Evolutionary conservation across 2,113 vertebrate species (phyloP), one percentile per base, ranked within the genome.

Genomic region (Lepisosteus oculatus): DNA sequence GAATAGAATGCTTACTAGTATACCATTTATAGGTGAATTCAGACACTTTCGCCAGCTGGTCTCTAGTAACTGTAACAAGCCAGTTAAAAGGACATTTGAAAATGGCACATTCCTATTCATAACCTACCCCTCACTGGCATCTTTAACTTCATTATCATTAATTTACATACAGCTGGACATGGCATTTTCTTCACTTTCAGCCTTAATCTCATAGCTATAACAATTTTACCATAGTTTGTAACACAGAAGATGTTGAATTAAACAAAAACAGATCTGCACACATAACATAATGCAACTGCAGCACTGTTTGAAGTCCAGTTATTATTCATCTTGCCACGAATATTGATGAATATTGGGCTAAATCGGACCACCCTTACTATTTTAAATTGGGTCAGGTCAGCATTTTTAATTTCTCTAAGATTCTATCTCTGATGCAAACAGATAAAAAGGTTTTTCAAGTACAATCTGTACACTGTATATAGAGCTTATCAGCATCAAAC

Each of bases 121-220:
- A 5, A 13, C 5, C 11, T 13, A 11, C n/a, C 57, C 5, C 57
- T 59, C 5, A 5, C 57, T 59, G 57, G n/a, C 12, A 14, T n/a
- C 57, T 59, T 59, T 8, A 13, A n/a, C 57, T 59, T 59, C 5
- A 59, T n/a, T 59, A n/a, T n/a, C 57, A 11, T 59, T 13, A 59
- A 59, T 59, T 59, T 59, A 13, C 57, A 8, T 59, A 59, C 57
- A 59, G 57, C 57, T 59, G 57, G n/a, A 59, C 57, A n/a, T 59
- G 57, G 14, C 57, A 59, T 59, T 4, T 13, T 13, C 57, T n/a
- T 59, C 57, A 59, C 9, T 13, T 4, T 59, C 57, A 13, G n/a
- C n/a, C 12, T 14, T 59, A 59, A 59, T 59, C 55, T 59, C 57
- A 59, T 15, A 11, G 55, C 3, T 13, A 55, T 3, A 55, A 55